Evolutionary conservation across 2,113 vertebrate species (phyloP).

Genomic region (Hirundichthys speculiger): DNA sequence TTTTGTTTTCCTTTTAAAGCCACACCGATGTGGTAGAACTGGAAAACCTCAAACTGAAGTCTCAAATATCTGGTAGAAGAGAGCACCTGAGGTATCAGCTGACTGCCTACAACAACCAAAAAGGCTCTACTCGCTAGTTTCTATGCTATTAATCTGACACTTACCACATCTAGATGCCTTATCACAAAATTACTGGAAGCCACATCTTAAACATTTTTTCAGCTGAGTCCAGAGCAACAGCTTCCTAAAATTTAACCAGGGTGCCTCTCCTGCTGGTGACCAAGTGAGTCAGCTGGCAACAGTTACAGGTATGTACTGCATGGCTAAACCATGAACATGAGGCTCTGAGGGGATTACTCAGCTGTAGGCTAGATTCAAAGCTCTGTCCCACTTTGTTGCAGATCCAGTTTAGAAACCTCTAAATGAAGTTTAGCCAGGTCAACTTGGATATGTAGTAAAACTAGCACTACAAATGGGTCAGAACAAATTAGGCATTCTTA

Average conservation of each 20-base stretch:
- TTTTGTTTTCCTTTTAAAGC: no score
- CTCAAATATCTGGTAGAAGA: conserved; percentile 3
- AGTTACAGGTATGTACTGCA: conserved; percentile 15
- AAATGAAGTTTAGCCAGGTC: conserved; percentile 40
- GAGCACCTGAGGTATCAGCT: neutral
- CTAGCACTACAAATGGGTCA: conserved; percentile 46
- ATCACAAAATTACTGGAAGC: neutral
- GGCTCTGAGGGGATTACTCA: conserved; percentile 48
- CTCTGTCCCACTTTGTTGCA: conserved; percentile 57
- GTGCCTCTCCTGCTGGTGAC: conserved; percentile 9
- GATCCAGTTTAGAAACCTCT: conserved; percentile 51
- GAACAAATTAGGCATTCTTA: conserved; percentile 15
- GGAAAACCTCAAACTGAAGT: conserved; percentile 2
- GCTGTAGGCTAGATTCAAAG: conserved; percentile 42
- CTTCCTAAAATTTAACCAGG: neutral
- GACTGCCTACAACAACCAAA: neutral
- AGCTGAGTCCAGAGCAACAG: conserved; percentile 4
- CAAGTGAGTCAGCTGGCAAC: conserved; percentile 37
- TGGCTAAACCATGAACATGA: conserved; percentile 21
- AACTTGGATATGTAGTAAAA: conserved; percentile 27
- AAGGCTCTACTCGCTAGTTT: no score
- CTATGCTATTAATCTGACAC: neutral
- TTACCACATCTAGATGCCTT: neutral
- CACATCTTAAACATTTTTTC: neutral
- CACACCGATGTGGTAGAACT: conserved; percentile 4